Evolutionary conservation across 2,797 vertebrate species (phyloP).

Genomic region (Betta splendens): DNA sequence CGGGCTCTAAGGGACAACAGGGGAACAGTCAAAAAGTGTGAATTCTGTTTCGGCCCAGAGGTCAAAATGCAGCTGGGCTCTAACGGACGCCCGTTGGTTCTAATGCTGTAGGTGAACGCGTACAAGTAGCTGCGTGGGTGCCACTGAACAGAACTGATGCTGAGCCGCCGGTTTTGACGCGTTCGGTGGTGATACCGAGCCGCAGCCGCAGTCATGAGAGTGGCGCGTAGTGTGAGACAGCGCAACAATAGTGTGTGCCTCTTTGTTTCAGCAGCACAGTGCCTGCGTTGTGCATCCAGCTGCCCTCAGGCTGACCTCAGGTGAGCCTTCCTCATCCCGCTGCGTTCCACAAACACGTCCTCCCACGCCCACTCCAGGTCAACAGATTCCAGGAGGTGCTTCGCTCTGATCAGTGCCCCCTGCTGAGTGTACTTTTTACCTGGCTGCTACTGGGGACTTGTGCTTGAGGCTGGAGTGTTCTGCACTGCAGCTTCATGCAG

Average conservation of each 20-base stretch:
- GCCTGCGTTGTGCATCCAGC: conserved; percentile 22
- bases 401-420: neutral
- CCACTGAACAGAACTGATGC: neutral
- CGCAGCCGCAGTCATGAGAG: conserved; percentile 32
- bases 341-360: conserved; percentile 16
- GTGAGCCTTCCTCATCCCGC: conserved; percentile 23
- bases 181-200: conserved; percentile 53
- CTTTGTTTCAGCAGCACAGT: conserved; percentile 31
- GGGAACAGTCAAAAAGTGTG: too few relatives aligned
- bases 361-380: conserved; percentile 2
- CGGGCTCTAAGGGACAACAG: too few relatives aligned
- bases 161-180: conserved; percentile 24
- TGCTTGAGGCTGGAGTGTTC: conserved; percentile 15
- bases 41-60: too few relatives aligned
- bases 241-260: conserved; percentile 32
- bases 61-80: too few relatives aligned
- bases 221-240: conserved; percentile 28
- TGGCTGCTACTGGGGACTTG: too few relatives aligned
- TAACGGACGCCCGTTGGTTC: neutral
- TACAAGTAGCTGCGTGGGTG: conserved; percentile 2
- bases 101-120: too few relatives aligned
- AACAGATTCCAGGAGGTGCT: conserved; percentile 5
- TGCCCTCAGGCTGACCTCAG: conserved; percentile 50
- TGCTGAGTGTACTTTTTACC: conserved; percentile 2
- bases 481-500: conserved; percentile 23